phyloP scores from a whole-genome alignment of 23 tunicate species.

The Pegea sp. region DNA sequence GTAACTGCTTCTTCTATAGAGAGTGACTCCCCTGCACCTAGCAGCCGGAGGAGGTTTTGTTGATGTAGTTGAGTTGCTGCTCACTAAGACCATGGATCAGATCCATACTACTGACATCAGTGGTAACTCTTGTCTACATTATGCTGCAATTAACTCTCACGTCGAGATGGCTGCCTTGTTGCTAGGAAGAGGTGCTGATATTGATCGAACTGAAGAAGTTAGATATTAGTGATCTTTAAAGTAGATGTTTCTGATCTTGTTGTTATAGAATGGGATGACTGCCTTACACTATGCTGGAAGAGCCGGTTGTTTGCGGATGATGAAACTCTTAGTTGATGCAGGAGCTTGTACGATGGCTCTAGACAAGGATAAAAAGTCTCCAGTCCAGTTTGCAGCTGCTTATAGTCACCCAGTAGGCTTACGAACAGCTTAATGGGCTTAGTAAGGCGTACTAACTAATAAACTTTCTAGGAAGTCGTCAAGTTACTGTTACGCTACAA shows the following conservation, averaged over 20 bases:
- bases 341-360: constrained; percentile 42
- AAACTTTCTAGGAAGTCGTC: constrained; percentile 45
- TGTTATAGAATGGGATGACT: constrained; percentile 36
- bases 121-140: constrained; percentile 59
- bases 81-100: constrained; percentile 67
- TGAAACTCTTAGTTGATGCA: constrained; percentile 37
- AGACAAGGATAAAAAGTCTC: constrained; percentile 31
- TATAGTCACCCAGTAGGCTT: constrained; percentile 47
- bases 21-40: constrained; percentile 60
- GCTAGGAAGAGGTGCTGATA: constrained; percentile 65
- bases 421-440: neutral
- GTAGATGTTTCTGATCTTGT: neutral
- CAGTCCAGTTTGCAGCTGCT: constrained; percentile 62
- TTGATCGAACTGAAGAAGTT: constrained; percentile 47
- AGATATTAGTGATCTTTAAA: neutral
- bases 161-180: constrained; percentile 66
- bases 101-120: constrained; percentile 20
- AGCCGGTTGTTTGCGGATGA: constrained; percentile 66
- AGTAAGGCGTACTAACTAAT: neutral
- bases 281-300: constrained; percentile 76
- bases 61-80: constrained; percentile 56
- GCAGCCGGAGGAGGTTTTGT: constrained; percentile 74
- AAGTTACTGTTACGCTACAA: constrained; percentile 34
- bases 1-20: constrained; percentile 14
- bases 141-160: constrained; percentile 70